Evolutionary conservation across 2,113 vertebrate species (phyloP).

Genomic region (Hylia prasina): DNA sequence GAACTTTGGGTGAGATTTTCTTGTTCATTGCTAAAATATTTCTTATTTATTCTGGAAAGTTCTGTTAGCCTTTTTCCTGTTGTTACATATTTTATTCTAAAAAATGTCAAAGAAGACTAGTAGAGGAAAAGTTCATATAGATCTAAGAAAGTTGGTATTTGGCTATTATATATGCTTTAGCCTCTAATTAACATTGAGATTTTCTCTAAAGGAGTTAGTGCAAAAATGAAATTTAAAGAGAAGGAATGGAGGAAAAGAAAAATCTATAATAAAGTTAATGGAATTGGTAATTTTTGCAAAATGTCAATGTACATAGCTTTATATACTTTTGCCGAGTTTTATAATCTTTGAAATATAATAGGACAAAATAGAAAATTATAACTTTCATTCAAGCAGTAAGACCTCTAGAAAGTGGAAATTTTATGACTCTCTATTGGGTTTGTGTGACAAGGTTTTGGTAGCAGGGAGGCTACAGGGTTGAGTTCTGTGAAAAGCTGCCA

Average conservation of each 20-base stretch:
- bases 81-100: not conserved
- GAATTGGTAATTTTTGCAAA: not conserved
- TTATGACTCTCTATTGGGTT: not conserved
- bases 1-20: constrained; percentile 39
- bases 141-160: not conserved
- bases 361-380: not conserved
- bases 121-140: not conserved
- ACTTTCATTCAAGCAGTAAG: not conserved
- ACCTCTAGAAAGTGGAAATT: not conserved
- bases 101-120: not conserved
- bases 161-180: not conserved
- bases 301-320: not conserved
- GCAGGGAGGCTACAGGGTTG: not conserved
- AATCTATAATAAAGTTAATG: not conserved
- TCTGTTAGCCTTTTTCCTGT: not conserved
- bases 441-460: not conserved
- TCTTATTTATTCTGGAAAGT: not conserved
- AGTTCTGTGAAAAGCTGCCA: not conserved
- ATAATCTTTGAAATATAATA: not conserved
- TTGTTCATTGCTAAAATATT: not conserved
- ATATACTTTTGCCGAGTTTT: not conserved
- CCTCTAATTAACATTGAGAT: not conserved
- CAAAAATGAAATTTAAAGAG: not conserved
- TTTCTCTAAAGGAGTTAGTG: not conserved
- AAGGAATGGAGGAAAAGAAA: not conserved